Base-by-base conservation (phyloP, 2,113 vertebrate genomes). In the Cathartes aura region DNA sequence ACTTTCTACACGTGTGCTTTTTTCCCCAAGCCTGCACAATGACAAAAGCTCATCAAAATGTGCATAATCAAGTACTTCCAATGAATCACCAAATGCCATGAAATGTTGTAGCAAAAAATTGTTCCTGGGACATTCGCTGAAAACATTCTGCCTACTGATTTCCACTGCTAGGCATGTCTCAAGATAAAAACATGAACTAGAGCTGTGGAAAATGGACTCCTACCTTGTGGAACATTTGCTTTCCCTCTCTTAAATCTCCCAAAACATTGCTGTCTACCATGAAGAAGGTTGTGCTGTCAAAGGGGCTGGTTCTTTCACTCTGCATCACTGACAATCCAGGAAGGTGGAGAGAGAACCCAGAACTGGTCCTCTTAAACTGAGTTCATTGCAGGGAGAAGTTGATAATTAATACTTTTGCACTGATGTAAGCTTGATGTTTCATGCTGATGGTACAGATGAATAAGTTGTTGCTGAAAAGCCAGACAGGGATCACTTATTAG, bases 31-130 rank as follows among this genome's bases (percentile, higher is more conserved):
- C 24, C 43, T 76, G 24, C 27, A 30, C 17, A 62, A 43, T 91
- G 85, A 91, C 74, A 85, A 90, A 84, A 96, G 9, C 82, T 93
- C 71, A 95, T 96, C 24, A 95, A 94, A 96, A 94, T 95, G 55
- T 93, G 66, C 89, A 89, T 95, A 93, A 95, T 89, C 76, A 81
- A 91, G 55, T 82, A 36, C 48, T 94, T 89, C 21, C 24, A 88
- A 62, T 96, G 83, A 96, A 93, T 97, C 90, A 94, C 60, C 94
- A 95, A 93, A 95, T 94, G 70, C 78, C 66, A 62, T 87, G 88
- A 97, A 96, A 92, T 86, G 58, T 80, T 19, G 2, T 42, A 60
- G 38, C 40, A 93, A 94, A 94, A 85, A 85, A 47, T 45, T 88
- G 43, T 84, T 90, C 67, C 78, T 62, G 52, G 70, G 73, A 74